phyloP scores from a whole-genome alignment of 2,797 vertebrate genomes.

The Diplodus puntazzo region DNA sequence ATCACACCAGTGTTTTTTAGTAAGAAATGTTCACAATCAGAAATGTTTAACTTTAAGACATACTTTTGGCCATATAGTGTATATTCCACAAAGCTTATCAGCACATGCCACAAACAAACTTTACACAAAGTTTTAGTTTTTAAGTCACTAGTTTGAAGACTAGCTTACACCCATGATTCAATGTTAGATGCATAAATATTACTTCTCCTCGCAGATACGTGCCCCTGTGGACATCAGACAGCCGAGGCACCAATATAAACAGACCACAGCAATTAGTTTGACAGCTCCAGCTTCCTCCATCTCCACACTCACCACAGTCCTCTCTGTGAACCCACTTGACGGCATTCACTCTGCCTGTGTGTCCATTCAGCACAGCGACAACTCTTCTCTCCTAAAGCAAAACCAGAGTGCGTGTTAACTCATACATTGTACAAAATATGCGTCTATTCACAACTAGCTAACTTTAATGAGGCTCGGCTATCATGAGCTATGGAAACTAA shows the following conservation, averaged over 20 bases:
- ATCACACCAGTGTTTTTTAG: neutral
- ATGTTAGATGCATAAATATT: neutral
- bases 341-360: conserved; percentile 90
- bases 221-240: neutral
- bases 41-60: neutral
- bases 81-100: neutral
- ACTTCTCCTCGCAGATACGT: neutral
- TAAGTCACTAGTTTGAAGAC: no score
- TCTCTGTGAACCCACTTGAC: conserved; percentile 89
- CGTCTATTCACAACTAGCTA: neutral
- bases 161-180: neutral
- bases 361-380: conserved; percentile 88
- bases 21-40: neutral
- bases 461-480: neutral
- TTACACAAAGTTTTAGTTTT: neutral
- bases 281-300: conserved; percentile 8
- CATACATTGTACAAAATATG: neutral
- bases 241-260: neutral
- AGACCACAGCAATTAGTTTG: neutral
- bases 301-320: conserved; percentile 87
- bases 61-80: neutral
- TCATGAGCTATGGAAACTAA: neutral
- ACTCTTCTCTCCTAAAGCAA: conserved; percentile 83
- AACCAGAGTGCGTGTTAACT: neutral
- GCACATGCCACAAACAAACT: neutral